These are phyloP conservation scores for Zygogramma bicolorata DNA, from an alignment of 2,888 invertebrate genomes.

Conservation along the genomic window DNA sequence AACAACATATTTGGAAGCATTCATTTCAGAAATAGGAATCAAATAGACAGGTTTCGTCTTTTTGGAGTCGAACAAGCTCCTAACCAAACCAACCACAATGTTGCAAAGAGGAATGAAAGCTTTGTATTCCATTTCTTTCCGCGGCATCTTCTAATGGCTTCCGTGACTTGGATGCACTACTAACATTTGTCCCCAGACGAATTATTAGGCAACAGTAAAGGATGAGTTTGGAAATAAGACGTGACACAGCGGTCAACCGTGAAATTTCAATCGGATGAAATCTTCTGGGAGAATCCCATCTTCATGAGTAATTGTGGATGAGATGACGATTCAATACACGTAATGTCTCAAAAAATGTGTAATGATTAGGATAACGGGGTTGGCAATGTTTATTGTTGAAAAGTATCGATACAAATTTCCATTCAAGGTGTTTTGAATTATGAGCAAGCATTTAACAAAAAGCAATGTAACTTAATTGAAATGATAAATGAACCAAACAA, in stretches of 20 bases:
- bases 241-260: neutral
- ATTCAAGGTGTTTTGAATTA: too few relatives aligned
- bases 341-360: too few relatives aligned
- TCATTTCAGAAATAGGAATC: too few relatives aligned
- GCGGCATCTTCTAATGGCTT: slow-evolving; percentile 26
- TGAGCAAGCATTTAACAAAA: too few relatives aligned
- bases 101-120: neutral
- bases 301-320: neutral
- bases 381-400: too few relatives aligned
- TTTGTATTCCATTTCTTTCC: slow-evolving; percentile 1
- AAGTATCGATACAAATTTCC: too few relatives aligned
- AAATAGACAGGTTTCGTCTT: too few relatives aligned
- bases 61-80: neutral
- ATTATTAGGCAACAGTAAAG: slow-evolving; percentile 3
- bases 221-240: neutral
- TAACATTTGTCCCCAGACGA: slow-evolving; percentile 6
- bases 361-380: too few relatives aligned
- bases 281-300: neutral
- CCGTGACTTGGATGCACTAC: slow-evolving; percentile 27
- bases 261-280: neutral
- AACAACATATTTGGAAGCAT: too few relatives aligned
- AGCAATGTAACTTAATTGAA: too few relatives aligned
- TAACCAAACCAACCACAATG: neutral
- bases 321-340: too few relatives aligned
- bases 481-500: too few relatives aligned